These are phyloP conservation scores for Cristatella mucedo DNA, from an alignment of 2,888 invertebrate genomes.

Conservation along the genomic window DNA sequence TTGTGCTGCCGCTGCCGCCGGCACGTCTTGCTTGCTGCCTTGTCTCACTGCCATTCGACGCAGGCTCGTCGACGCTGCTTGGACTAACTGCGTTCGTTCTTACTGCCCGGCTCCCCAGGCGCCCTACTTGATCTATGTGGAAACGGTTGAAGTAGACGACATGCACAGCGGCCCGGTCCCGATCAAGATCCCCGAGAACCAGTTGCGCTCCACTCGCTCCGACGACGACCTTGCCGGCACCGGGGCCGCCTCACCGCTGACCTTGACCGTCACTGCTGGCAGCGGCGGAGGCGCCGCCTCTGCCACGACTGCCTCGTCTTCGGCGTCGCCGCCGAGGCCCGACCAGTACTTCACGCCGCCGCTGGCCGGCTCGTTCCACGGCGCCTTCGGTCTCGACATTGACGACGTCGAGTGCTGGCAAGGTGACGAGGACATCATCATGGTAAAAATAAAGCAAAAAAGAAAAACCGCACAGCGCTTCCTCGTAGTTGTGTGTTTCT, in stretches of 20 bases:
- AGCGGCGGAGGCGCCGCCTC: background rate
- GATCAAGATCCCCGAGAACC: conserved; percentile 50
- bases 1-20: background rate
- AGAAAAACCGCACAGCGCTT: too few relatives aligned
- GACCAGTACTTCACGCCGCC: conserved; percentile 5
- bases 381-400: conserved; percentile 11
- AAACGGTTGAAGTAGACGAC: conserved; percentile 75
- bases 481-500: too few relatives aligned
- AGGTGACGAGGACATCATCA: conserved; percentile 82
- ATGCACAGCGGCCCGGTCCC: conserved; percentile 68
- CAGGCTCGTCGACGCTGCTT: too few relatives aligned
- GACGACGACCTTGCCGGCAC: conserved; percentile 76
- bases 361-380: too few relatives aligned
- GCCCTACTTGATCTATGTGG: conserved; percentile 93
- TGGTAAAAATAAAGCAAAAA: conserved; percentile 45
- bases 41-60: too few relatives aligned
- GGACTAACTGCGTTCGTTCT: too few relatives aligned
- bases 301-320: too few relatives aligned
- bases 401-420: conserved; percentile 62
- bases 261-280: background rate
- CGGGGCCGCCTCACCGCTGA: conserved; percentile 16
- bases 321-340: too few relatives aligned
- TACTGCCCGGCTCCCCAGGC: too few relatives aligned
- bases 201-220: conserved; percentile 72
- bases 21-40: too few relatives aligned